These are phyloP conservation scores for Lophochroa leadbeateri DNA, from an alignment of 2,113 vertebrate species.

Conservation along the genomic window DNA sequence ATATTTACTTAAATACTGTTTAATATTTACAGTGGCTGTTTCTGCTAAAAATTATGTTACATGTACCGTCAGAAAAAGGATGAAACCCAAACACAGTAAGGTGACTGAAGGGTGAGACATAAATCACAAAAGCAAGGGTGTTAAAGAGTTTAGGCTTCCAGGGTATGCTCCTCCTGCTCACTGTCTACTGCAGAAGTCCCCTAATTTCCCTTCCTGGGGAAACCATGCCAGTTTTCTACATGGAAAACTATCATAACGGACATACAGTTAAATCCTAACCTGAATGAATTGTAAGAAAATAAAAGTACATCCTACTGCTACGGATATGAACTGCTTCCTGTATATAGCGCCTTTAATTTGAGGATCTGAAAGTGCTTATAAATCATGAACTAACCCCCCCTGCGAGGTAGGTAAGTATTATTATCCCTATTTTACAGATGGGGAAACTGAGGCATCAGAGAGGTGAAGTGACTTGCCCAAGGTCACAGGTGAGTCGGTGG, in stretches of 20 bases:
- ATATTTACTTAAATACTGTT: conserved; percentile 49
- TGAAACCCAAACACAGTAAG: neutral
- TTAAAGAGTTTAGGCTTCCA: conserved; percentile 1
- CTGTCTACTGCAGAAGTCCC: neutral
- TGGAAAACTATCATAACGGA: neutral
- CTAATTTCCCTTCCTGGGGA: conserved; percentile 25
- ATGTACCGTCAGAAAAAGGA: neutral
- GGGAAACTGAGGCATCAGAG: conserved; percentile 59
- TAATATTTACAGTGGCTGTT: conserved; percentile 46
- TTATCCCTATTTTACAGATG: conserved; percentile 70
- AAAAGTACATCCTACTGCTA: conserved; percentile 1
- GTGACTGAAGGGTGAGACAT: neutral
- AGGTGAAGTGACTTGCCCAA: conserved; percentile 61
- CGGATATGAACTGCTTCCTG: neutral
- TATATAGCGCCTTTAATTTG: conserved; percentile 51
- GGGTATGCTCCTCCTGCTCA: neutral
- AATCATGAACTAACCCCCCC: conserved; percentile 51
- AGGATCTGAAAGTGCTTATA: conserved; percentile 48
- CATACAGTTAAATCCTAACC: conserved; percentile 20
- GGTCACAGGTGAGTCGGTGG: conserved; percentile 29
- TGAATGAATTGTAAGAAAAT: conserved; percentile 51
- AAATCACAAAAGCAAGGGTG: conserved; percentile 21
- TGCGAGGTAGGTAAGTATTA: conserved; percentile 63
- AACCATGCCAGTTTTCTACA: conserved; percentile 20
- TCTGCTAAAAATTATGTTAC: conserved; percentile 26